Evolutionary conservation across 2,113 vertebrate species (phyloP).

Genomic region (Chaetorhynchus papuensis): DNA sequence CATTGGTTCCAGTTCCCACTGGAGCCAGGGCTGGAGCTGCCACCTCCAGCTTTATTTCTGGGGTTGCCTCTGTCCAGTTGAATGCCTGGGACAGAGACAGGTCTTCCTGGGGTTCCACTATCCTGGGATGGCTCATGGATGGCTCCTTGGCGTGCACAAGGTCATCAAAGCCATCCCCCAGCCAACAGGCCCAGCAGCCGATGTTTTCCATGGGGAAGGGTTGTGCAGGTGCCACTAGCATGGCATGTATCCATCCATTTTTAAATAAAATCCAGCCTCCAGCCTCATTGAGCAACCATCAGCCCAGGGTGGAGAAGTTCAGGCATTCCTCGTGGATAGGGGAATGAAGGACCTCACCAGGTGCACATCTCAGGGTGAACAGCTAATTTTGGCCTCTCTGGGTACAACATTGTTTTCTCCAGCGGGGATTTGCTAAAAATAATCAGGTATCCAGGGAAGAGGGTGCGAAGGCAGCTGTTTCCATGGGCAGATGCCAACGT

Average conservation of each 20-base stretch:
- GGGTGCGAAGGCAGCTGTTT: background rate
- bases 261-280: background rate
- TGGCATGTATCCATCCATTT: background rate
- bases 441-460: background rate
- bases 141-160: rapidly evolving
- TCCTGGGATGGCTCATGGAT: background rate
- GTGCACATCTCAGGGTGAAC: rapidly evolving
- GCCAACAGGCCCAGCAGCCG: background rate
- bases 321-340: background rate
- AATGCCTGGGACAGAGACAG: background rate
- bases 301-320: background rate
- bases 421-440: conserved; percentile 1
- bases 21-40: background rate
- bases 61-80: background rate
- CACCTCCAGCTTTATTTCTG: background rate
- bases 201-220: rapidly evolving
- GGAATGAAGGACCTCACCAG: background rate
- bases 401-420: background rate
- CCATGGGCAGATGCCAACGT: background rate
- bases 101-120: background rate
- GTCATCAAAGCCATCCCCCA: background rate
- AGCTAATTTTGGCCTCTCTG: background rate
- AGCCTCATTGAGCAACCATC: background rate
- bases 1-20: background rate
- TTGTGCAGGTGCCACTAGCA: rapidly evolving